These are phyloP conservation scores for Oreonectes daqikongensis DNA, from an alignment of 2,797 vertebrate genomes.

Conservation along the genomic window DNA sequence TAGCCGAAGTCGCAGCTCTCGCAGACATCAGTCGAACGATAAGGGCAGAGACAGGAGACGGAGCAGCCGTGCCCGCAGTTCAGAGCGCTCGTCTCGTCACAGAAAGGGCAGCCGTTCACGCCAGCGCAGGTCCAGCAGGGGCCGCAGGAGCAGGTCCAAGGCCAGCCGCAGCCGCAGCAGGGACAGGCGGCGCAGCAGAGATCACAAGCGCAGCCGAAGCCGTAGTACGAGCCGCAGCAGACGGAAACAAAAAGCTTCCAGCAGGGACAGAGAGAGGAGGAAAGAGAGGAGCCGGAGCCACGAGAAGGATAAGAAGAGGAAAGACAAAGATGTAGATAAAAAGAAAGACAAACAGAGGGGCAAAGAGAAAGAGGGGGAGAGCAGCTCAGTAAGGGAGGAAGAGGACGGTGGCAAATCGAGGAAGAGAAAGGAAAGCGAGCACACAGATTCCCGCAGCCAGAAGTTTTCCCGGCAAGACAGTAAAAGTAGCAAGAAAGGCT, in stretches of 20 bases:
- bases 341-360: slow-evolving; percentile 71
- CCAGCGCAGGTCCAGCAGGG: slow-evolving; percentile 75
- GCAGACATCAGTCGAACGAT: slow-evolving; percentile 81
- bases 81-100: slow-evolving; percentile 82
- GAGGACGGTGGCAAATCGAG: slow-evolving; percentile 78
- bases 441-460: slow-evolving; percentile 81
- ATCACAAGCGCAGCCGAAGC: slow-evolving; percentile 84
- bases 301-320: slow-evolving; percentile 77
- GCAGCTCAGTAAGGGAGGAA: slow-evolving; percentile 75
- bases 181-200: slow-evolving; percentile 85
- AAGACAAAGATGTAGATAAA: slow-evolving; percentile 51
- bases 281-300: slow-evolving; percentile 89
- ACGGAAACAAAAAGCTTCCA: slow-evolving; percentile 90
- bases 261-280: slow-evolving; percentile 88
- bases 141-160: slow-evolving; percentile 81
- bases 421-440: slow-evolving; percentile 79
- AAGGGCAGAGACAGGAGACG: slow-evolving; percentile 87
- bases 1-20: slow-evolving; percentile 89
- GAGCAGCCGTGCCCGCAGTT: slow-evolving; percentile 77
- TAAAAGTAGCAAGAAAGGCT: slow-evolving; percentile 83
- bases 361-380: slow-evolving; percentile 79
- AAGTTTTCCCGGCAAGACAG: slow-evolving; percentile 87
- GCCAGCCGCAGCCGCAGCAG: slow-evolving; percentile 83
- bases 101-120: slow-evolving; percentile 86
- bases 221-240: slow-evolving; percentile 85